Evolutionary conservation across 2,888 invertebrate species (phyloP).

Genomic region (Archips crataeganus): DNA sequence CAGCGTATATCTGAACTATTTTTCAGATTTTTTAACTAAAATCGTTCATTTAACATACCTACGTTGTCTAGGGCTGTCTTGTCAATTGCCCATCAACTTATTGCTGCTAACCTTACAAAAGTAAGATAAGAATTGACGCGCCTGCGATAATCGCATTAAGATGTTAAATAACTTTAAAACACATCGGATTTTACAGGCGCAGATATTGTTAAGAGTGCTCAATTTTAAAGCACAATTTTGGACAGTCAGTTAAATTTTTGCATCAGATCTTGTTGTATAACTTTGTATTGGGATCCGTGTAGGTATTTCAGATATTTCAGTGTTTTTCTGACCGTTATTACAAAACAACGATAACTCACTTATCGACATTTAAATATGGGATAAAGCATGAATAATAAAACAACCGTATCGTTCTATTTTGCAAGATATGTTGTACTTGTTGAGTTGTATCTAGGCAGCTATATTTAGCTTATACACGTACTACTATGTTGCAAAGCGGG

Average conservation of each 20-base stretch:
- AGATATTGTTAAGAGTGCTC: not conserved
- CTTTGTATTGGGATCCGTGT: not conserved
- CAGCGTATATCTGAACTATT: no score
- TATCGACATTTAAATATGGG: slow-evolving; percentile 15
- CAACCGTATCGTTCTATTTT: slow-evolving; percentile 13
- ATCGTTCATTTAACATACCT: no score
- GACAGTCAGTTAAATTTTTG: not conserved
- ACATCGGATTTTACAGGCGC: not conserved
- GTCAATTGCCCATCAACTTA: no score
- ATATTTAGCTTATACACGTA: not conserved
- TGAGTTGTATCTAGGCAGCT: slow-evolving; percentile 1
- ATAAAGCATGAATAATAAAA: slow-evolving; percentile 11
- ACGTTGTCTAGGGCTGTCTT: no score
- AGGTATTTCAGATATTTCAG: slow-evolving; percentile 62
- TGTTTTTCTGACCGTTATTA: slow-evolving; percentile 62
- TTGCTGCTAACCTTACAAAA: no score
- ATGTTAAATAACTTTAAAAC: not conserved
- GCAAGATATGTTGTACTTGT: not conserved
- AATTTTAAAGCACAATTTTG: not conserved
- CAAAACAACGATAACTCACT: slow-evolving; percentile 34
- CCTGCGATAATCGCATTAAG: not conserved
- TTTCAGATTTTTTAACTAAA: no score
- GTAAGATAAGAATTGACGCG: not conserved
- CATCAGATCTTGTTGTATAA: not conserved
- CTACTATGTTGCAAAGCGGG: not conserved